These are phyloP conservation scores for Chlorodrepanis virens DNA, from an alignment of 2,113 vertebrate species.

Conservation along the genomic window DNA sequence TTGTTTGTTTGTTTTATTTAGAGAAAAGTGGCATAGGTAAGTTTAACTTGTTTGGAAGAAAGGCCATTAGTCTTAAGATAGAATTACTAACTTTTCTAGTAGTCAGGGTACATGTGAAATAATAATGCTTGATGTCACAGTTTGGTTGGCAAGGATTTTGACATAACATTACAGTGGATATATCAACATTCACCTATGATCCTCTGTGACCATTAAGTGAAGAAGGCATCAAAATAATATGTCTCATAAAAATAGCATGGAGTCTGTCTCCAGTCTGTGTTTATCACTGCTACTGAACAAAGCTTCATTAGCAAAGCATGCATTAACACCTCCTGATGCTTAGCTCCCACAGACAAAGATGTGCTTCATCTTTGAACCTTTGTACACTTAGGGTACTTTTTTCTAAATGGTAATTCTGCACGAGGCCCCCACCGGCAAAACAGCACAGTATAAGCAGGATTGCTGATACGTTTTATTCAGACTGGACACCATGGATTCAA, in stretches of 20 bases:
- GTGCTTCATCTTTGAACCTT: too few species aligned
- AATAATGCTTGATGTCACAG: background rate
- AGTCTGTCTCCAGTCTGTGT: background rate
- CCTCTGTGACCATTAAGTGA: background rate
- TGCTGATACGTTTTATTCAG: background rate
- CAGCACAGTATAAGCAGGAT: background rate
- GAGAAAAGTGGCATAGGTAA: background rate
- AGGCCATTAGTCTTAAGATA: background rate
- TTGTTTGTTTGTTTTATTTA: background rate
- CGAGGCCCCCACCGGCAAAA: background rate
- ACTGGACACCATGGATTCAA: background rate
- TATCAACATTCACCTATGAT: background rate
- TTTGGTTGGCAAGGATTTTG: slow-evolving; percentile 15
- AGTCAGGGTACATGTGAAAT: background rate
- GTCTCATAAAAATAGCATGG: background rate
- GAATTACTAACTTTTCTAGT: background rate
- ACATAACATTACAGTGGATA: slow-evolving; percentile 14
- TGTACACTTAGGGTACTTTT: background rate
- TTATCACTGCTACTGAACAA: background rate
- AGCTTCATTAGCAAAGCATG: background rate
- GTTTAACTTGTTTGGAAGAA: background rate
- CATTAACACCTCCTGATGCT: background rate
- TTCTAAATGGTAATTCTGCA: background rate
- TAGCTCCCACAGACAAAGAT: background rate
- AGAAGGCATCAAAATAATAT: slow-evolving; percentile 33